Conservation (phyloP, 2,113 vertebrate species). For the Rhadina sibilatrix region DNA sequence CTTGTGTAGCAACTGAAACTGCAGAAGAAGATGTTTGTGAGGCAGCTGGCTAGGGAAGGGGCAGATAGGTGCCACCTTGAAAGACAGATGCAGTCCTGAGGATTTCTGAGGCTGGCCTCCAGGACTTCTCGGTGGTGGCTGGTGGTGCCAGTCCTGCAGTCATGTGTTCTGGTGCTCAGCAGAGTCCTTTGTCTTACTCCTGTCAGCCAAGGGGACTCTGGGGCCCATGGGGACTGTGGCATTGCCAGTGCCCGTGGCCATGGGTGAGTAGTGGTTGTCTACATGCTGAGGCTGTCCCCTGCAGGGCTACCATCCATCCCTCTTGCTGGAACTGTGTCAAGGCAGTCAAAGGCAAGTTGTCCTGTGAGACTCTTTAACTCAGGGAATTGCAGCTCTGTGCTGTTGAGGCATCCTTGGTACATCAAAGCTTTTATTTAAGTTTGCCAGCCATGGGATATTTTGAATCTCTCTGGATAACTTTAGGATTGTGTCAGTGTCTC, state of each 20-base stretch:
- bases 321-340: not conserved
- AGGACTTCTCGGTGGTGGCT: not conserved
- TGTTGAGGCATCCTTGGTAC: not conserved
- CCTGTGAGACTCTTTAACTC: not conserved
- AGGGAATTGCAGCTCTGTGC: not conserved
- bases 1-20: not conserved
- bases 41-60: not conserved
- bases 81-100: not conserved
- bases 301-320: not conserved
- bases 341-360: not conserved
- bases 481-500: not conserved
- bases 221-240: not conserved
- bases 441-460: not conserved
- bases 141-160: not conserved
- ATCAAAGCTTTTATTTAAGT: conserved; percentile 2
- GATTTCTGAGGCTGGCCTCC: not conserved
- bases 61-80: not conserved
- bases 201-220: not conserved
- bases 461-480: not conserved
- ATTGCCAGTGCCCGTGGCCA: fast-evolving
- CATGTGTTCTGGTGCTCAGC: not conserved
- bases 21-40: not conserved
- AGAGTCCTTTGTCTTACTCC: not conserved
- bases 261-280: not conserved
- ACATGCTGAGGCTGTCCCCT: not conserved